phyloP scores from a whole-genome alignment of 2,797 vertebrate species.

The Ataeniobius toweri region DNA sequence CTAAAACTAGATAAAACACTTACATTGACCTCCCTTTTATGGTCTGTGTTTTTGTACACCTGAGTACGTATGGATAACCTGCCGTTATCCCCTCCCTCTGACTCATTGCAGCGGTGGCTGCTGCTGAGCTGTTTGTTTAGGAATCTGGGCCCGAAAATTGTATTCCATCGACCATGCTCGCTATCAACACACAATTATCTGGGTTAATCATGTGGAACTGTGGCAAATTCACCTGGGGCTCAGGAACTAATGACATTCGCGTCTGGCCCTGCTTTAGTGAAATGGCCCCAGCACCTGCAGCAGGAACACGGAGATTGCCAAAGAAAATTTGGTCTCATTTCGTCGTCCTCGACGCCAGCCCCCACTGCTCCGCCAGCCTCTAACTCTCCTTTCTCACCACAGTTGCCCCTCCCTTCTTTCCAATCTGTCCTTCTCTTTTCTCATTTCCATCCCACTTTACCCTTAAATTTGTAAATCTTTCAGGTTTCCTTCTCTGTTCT shows the following conservation, averaged over 20 bases:
- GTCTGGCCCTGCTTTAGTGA: slow-evolving; percentile 98
- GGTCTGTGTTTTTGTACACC: slow-evolving; percentile 54
- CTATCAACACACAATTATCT: slow-evolving; percentile 99
- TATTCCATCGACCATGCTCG: slow-evolving; percentile 99
- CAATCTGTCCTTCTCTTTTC: slow-evolving; percentile 53
- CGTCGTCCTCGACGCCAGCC: slow-evolving; percentile 81
- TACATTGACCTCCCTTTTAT: not conserved
- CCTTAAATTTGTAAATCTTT: slow-evolving; percentile 60
- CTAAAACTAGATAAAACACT: slow-evolving; percentile 5
- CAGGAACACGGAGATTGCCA: slow-evolving; percentile 99
- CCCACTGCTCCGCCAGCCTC: slow-evolving; percentile 59
- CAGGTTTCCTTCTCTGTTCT: slow-evolving; percentile 36
- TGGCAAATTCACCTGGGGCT: slow-evolving; percentile 99
- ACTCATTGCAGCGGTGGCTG: slow-evolving; percentile 72
- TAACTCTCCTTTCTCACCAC: slow-evolving; percentile 21
- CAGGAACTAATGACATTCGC: slow-evolving; percentile 99
- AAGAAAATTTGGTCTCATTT: slow-evolving; percentile 98
- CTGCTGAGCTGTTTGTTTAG: slow-evolving; percentile 99
- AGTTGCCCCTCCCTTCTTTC: slow-evolving; percentile 39
- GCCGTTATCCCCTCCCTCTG: slow-evolving; percentile 82
- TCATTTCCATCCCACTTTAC: slow-evolving; percentile 54
- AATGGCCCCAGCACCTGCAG: slow-evolving; percentile 99
- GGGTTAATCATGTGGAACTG: slow-evolving; percentile 99
- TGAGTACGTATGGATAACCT: slow-evolving; percentile 46
- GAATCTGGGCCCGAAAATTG: slow-evolving; percentile 98